phyloP scores from a whole-genome alignment of 2,888 invertebrate genomes.

The Anaspis maculata region DNA sequence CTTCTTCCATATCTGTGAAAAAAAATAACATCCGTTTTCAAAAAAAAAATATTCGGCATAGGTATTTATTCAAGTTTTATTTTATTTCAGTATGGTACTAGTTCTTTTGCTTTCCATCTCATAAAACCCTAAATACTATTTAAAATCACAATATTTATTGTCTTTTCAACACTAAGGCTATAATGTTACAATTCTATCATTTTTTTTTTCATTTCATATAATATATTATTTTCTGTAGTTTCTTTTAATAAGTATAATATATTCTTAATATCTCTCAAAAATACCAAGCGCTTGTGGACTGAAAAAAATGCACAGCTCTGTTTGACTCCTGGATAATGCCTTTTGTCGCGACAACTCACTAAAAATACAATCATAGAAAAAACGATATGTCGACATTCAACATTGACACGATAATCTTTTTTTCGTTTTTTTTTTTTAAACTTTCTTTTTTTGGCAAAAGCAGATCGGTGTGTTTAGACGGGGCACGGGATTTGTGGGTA shows the following conservation, averaged over 20 bases:
- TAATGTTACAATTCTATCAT: constrained; percentile 1
- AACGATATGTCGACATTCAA: constrained; percentile 13
- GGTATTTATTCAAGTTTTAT: no score
- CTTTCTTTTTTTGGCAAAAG: background rate
- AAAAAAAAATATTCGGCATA: no score
- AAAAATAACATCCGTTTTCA: background rate
- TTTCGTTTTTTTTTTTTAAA: background rate
- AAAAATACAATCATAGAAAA: constrained; percentile 3
- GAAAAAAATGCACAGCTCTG: background rate
- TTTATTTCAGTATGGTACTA: no score
- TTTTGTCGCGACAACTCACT: background rate
- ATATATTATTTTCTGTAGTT: background rate
- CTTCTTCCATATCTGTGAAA: background rate
- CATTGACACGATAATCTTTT: constrained; percentile 4
- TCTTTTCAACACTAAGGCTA: background rate
- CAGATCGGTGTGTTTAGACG: constrained; percentile 24
- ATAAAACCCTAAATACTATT: no score
- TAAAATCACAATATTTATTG: background rate
- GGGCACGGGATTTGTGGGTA: constrained; percentile 30
- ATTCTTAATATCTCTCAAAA: no score
- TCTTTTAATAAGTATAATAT: background rate
- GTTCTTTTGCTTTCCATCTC: no score
- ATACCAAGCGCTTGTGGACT: no score
- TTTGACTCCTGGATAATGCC: background rate
- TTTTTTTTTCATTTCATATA: constrained; percentile 1